Evolutionary conservation across 2,797 vertebrate genomes (phyloP).

Genomic region (Eulemur mongoz): DNA sequence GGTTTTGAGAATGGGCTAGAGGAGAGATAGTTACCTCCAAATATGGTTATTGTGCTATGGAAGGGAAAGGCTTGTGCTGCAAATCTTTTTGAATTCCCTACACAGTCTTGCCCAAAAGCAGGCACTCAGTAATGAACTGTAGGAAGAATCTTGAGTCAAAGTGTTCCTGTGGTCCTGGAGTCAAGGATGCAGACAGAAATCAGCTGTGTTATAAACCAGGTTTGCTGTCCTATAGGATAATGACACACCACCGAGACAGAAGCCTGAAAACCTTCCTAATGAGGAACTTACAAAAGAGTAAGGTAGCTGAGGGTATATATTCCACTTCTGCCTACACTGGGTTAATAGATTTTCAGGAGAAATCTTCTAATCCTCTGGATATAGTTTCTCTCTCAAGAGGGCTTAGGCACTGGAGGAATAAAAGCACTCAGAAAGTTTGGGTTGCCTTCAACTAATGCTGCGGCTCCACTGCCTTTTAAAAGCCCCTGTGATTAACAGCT

Average conservation of each 20-base stretch:
- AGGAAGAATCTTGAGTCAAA: conserved; percentile 18
- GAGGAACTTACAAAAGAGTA: background rate
- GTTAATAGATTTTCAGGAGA: background rate
- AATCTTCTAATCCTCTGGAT: conserved; percentile 5
- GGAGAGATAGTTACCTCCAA: background rate
- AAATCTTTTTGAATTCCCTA: background rate
- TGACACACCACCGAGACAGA: background rate
- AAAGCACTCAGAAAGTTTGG: background rate
- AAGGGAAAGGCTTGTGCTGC: background rate
- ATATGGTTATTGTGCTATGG: background rate
- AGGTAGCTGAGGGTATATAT: background rate
- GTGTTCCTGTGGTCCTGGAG: background rate
- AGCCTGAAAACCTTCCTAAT: background rate
- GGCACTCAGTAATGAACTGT: background rate
- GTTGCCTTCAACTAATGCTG: background rate
- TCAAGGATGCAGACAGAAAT: background rate
- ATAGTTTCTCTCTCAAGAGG: conserved; percentile 1
- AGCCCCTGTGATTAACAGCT: conserved; percentile 46
- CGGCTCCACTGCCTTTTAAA: conserved; percentile 20
- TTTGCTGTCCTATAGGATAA: background rate
- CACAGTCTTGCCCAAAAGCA: background rate
- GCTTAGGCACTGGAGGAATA: conserved; percentile 16
- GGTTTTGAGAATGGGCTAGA: background rate
- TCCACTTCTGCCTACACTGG: background rate
- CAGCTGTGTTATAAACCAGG: background rate